These are phyloP conservation scores for Axis porcinus DNA, from an alignment of 2,113 vertebrate genomes.

Conservation along the genomic window DNA sequence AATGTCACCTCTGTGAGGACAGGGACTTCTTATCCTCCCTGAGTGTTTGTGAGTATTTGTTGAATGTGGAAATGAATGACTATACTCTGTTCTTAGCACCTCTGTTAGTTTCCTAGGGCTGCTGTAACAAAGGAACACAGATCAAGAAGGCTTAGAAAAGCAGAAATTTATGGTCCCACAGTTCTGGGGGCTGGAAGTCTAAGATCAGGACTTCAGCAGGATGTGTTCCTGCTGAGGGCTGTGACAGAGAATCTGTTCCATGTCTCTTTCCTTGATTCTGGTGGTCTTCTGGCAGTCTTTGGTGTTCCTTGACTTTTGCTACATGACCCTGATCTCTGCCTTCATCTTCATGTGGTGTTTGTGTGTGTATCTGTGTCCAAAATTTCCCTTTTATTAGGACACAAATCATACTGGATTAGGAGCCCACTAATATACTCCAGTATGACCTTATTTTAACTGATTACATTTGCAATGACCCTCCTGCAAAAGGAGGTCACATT, in stretches of 20 bases:
- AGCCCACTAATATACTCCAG: background rate
- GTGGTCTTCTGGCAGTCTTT: background rate
- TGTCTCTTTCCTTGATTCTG: background rate
- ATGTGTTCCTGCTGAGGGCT: background rate
- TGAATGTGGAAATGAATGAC: background rate
- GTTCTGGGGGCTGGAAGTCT: background rate
- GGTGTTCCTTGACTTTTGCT: background rate
- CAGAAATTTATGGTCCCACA: background rate
- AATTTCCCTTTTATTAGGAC: background rate
- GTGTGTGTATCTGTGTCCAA: background rate
- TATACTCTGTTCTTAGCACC: background rate
- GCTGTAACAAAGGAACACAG: background rate
- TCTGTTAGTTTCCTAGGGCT: background rate
- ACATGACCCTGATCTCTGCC: background rate
- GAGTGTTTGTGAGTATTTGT: background rate
- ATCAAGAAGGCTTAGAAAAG: background rate
- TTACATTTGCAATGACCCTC: background rate
- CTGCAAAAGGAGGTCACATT: background rate
- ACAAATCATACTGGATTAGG: background rate
- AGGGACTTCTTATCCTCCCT: background rate
- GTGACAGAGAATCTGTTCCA: background rate
- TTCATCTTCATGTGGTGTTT: background rate
- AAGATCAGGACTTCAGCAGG: accelerated
- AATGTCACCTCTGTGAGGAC: background rate
- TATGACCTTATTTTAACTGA: background rate